Evolutionary conservation across 2,113 vertebrate genomes (phyloP), one percentile per base, ranked within the genome.

Genomic region (Pogona vitticeps): DNA sequence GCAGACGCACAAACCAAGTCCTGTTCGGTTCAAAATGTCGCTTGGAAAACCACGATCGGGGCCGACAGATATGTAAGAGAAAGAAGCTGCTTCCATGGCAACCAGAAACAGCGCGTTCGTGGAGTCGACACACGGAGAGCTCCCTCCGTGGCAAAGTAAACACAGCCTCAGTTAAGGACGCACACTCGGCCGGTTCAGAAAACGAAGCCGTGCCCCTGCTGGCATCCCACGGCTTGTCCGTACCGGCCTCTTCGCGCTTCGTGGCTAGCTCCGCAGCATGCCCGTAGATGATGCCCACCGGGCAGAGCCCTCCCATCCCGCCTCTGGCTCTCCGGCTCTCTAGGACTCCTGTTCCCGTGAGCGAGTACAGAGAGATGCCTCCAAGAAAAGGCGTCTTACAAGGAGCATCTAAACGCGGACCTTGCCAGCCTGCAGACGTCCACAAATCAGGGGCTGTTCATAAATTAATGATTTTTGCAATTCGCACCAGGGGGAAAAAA

Each of bases 51-150:
- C 92, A 67, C 70, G 33, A n/a, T 89, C 92, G 65, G n/a, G 92
- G 92, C 91, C 93, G 87, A 77, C 87, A 88, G 77, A 88, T 82
- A 91, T 91, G 82, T 92, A 86, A 83, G 90, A 91, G 88, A 86
- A 86, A 93, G 93, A 92, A 94, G 93, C 94, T 87, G 95, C 95
- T 96, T 90, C 95, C 96, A 96, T 96, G 95, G 96, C 84, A 96
- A 96, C 96, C 85, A 81, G 92, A 85, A 94, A 93, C 93, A 93
- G 92, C 75, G 91, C 91, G 88, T 92, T 91, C 94, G 76, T 89
- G 83, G 92, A 87, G 94, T 94, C 90, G 87, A 86, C 93, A 90
- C 92, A 91, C 83, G 90, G 90, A 92, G 91, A 91, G 86, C 88
- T 90, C 88, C 84, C 92, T 94, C 89, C 91, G 92, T 88, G 81